phyloP scores from a whole-genome alignment of 2,797 vertebrate species.

The Sandelia bainsii region DNA sequence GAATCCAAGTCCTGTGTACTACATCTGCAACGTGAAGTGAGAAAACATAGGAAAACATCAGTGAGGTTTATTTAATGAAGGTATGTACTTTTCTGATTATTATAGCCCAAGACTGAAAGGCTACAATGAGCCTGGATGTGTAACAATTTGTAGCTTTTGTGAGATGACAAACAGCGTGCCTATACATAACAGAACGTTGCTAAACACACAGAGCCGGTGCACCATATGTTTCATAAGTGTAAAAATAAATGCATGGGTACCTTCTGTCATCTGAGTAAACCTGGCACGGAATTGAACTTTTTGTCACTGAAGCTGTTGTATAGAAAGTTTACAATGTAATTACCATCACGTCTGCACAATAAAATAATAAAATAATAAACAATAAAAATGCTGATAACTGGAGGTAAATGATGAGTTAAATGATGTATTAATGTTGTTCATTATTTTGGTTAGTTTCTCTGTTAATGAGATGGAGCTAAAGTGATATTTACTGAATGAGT shows the following conservation, averaged over 20 bases:
- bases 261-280: constrained; percentile 13
- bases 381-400: constrained; percentile 16
- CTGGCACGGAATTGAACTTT: constrained; percentile 13
- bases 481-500: constrained; percentile 59
- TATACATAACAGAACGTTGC: background rate
- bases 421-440: constrained; percentile 46
- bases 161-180: background rate
- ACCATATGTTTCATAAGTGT: constrained; percentile 10
- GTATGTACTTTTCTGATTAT: background rate
- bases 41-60: background rate
- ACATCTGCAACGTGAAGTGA: background rate
- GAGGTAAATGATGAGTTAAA: constrained; percentile 53
- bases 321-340: constrained; percentile 22
- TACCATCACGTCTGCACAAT: background rate
- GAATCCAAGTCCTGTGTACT: no score
- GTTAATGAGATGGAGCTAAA: constrained; percentile 61
- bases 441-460: constrained; percentile 57
- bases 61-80: background rate
- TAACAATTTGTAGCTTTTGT: background rate
- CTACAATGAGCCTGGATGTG: constrained; percentile 14
- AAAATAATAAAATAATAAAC: no score
- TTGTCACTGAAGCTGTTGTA: background rate
- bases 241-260: constrained; percentile 27
- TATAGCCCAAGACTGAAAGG: background rate
- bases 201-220: constrained; percentile 11